Percentiles rank a stretch among this genome's conserved stretches.
These are phyloP conservation scores for Archips crataeganus DNA, from an alignment of 2,888 invertebrate species.

Conservation along the genomic window DNA sequence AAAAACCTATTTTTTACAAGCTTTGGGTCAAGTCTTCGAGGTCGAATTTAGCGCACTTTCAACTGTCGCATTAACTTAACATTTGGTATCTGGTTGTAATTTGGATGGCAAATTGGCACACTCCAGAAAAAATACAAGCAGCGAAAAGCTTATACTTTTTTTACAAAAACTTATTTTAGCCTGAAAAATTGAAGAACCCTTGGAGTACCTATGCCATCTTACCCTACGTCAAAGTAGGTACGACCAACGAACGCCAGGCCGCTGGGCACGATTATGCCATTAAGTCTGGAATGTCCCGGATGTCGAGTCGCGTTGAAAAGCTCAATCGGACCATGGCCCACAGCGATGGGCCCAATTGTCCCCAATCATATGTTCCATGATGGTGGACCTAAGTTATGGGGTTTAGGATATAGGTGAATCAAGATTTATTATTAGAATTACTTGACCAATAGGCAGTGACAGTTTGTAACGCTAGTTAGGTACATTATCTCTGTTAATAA, in stretches of 20 bases:
- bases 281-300: constrained; percentile 68
- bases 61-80: no score
- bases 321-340: constrained; percentile 65
- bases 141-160: no score
- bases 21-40: no score
- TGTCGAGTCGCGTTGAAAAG: constrained; percentile 66
- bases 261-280: constrained; percentile 77
- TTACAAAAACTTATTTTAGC: no score
- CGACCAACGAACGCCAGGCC: constrained; percentile 54
- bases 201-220: constrained; percentile 31
- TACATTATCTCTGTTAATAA: no score
- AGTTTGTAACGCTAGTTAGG: no score
- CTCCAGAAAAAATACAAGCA: no score
- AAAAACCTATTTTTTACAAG: no score
- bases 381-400: constrained; percentile 42
- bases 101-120: no score
- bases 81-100: no score
- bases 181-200: constrained; percentile 1
- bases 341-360: constrained; percentile 62
- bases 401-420: constrained; percentile 39
- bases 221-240: background rate
- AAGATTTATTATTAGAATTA: constrained; percentile 23
- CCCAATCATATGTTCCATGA: constrained; percentile 57
- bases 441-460: background rate
- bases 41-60: no score